A percentile compares a stretch with the other conserved stretches of the same genome.
Evolutionary conservation across 2,113 vertebrate species (phyloP).

Genomic region (Alectura lathami): DNA sequence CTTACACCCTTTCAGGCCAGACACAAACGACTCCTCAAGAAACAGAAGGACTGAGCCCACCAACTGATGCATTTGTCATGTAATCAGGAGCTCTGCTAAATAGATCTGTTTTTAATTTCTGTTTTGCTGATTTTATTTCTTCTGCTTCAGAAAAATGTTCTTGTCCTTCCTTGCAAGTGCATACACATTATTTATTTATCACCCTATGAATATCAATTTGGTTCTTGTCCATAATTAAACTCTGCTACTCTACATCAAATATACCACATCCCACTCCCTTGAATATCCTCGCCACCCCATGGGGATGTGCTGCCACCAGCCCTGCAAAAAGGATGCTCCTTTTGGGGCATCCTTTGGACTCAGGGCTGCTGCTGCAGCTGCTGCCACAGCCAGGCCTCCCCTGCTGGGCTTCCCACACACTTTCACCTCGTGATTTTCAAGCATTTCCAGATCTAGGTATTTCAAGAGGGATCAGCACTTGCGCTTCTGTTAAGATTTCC

Average conservation of each 20-base stretch:
- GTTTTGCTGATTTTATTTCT: constrained; percentile 64
- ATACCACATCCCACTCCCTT: background rate
- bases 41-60: background rate
- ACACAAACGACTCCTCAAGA: background rate
- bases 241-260: background rate
- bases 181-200: constrained; percentile 67
- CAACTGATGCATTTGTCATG: background rate
- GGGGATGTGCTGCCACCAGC: background rate
- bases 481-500: background rate
- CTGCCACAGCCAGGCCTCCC: background rate
- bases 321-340: background rate
- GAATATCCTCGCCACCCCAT: background rate
- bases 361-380: background rate
- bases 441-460: rapidly evolving
- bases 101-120: constrained; percentile 60
- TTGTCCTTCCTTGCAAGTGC: constrained; percentile 28
- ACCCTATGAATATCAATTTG: constrained; percentile 54
- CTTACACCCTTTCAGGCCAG: background rate
- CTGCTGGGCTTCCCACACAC: background rate
- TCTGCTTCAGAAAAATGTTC: constrained; percentile 50
- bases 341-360: background rate
- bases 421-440: background rate
- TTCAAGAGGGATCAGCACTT: background rate
- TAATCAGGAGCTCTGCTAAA: constrained; percentile 13
- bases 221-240: constrained; percentile 61